Evolutionary conservation across 2,888 invertebrate species (phyloP).

Genomic region (Macrosoma leucophasiata): DNA sequence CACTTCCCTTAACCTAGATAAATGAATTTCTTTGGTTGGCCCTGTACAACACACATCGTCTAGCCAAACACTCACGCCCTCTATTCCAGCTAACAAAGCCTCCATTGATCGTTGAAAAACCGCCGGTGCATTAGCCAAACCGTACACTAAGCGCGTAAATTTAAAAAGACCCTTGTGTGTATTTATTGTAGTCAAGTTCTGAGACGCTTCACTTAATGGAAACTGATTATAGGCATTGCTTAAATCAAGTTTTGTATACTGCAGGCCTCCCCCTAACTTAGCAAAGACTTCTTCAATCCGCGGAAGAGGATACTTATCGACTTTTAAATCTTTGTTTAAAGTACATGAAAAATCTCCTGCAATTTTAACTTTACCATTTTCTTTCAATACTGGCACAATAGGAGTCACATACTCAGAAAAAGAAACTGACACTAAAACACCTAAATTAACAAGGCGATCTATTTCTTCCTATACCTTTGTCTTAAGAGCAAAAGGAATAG

Average conservation of each 20-base stretch:
- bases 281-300: conserved; percentile 4
- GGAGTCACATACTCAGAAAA: too few species aligned
- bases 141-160: conserved; percentile 22
- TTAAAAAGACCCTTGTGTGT: conserved; percentile 19
- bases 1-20: conserved; percentile 9
- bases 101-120: conserved; percentile 23
- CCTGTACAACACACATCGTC: conserved; percentile 19
- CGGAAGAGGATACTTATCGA: conserved; percentile 2
- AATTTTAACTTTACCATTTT: conserved; percentile 12
- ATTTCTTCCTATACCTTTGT: conserved; percentile 12
- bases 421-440: too few species aligned
- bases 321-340: conserved; percentile 18
- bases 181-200: conserved; percentile 19
- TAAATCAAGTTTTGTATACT: conserved; percentile 19
- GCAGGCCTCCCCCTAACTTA: conserved; percentile 13
- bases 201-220: conserved; percentile 8
- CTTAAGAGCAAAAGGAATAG: too few species aligned
- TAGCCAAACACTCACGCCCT: conserved; percentile 18
- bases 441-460: too few species aligned
- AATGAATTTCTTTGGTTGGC: conserved; percentile 9
- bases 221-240: conserved; percentile 22
- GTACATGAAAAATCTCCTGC: conserved; percentile 19
- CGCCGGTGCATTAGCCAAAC: conserved; percentile 19
- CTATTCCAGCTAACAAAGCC: conserved; percentile 14
- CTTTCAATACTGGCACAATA: conserved; percentile 17